Conservation (phyloP, 2,888 invertebrate species). For the Boloria euphrosyne region DNA sequence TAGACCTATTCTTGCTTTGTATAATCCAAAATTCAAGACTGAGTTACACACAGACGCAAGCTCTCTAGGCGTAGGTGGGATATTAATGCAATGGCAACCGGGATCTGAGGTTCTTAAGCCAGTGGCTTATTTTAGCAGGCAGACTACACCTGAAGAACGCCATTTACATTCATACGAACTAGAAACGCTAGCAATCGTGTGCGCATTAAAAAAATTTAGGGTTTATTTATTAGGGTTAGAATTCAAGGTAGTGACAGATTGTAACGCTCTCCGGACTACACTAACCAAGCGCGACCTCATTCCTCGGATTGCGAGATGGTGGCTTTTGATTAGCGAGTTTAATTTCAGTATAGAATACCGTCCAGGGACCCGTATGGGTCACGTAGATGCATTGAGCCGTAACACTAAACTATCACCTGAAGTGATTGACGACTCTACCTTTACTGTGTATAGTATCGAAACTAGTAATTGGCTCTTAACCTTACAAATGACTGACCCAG, state of each 20-base stretch:
- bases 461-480: constrained; percentile 38
- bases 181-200: constrained; percentile 44
- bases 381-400: constrained; percentile 47
- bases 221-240: constrained; percentile 44
- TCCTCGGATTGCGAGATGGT: constrained; percentile 51
- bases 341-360: constrained; percentile 49
- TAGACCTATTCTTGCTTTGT: constrained; percentile 48
- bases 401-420: too few species aligned
- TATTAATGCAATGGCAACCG: constrained; percentile 45
- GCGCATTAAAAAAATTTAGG: constrained; percentile 45
- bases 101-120: constrained; percentile 33
- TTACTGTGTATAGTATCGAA: not conserved
- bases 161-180: constrained; percentile 43
- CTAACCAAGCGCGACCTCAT: constrained; percentile 46
- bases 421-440: too few species aligned
- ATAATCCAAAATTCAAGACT: constrained; percentile 43
- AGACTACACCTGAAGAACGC: constrained; percentile 40
- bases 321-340: constrained; percentile 48
- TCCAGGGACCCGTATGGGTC: constrained; percentile 45
- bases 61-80: constrained; percentile 46
- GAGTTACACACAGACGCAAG: constrained; percentile 53
- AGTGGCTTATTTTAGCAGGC: constrained; percentile 43
- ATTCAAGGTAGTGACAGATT: constrained; percentile 45
- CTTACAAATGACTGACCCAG: constrained; percentile 38
- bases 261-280: constrained; percentile 45